Base-by-base conservation (phyloP, 2,113 vertebrate genomes). In the Orycteropus afer region DNA sequence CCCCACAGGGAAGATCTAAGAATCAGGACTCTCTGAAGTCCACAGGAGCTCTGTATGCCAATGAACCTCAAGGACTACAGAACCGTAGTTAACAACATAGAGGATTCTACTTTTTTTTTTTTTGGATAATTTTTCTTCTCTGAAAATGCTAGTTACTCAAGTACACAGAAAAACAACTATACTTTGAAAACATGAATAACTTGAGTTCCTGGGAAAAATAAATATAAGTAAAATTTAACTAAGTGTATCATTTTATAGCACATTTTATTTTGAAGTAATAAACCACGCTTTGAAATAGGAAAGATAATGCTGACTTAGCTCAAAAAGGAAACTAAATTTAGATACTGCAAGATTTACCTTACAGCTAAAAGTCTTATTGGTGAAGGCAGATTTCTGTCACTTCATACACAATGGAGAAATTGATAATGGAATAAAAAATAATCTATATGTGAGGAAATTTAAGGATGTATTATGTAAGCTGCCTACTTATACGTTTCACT, bases 1-100 rank as follows among this genome's bases (percentile, higher is more conserved):
- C 37, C 91, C 89, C n/a, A 51, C 27, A 71, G 93, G 76, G 77
- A 95, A 63, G 77, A 69, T 74, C 92, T 86, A 67, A 86, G 73
- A 73, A 61, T n/a, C 3, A 9, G 32, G 59, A n/a, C 47, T 29
- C 74, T 92, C 77, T 74, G 87, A 74, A 89, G 82, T n/a, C 53
- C 57, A 45, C 0, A 45, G 71, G 80, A 63, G 45, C 20, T 57
- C 47, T 0, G 2, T 37, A 23, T 73, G 51, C 49, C 79, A 90
- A 22, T 20, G 51, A 77, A 29, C 51, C 65, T 32, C 45, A 73
- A 80, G 8, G 79, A 45, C 51, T 61, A 11, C 13, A 45, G 51
- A 94, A 59, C 20, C 29, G 8, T 0, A 42, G 73, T 53, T 59
- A 20, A 73, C 8, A 69, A 69, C 42, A 86, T 32, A 76, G 27